Evolutionary conservation across 1,140 invertebrate species (phyloP).

Genomic region (Acromyrmex charruanus): DNA sequence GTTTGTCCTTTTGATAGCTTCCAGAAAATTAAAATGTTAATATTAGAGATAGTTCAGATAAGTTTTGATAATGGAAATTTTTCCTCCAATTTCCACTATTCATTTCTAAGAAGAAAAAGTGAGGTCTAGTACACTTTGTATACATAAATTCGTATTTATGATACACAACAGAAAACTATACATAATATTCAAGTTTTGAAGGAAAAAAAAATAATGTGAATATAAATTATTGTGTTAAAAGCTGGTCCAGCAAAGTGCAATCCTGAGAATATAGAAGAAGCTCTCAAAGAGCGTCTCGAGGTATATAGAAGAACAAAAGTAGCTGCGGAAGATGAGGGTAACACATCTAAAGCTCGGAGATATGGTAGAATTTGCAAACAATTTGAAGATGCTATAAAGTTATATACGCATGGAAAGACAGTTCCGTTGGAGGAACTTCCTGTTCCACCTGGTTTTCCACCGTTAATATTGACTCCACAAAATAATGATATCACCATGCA

Average conservation of each 20-base stretch:
- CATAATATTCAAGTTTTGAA: not conserved
- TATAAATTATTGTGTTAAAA: slow-evolving; percentile 1
- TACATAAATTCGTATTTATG: not conserved
- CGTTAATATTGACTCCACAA: slow-evolving; percentile 78
- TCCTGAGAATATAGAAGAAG: slow-evolving; percentile 90
- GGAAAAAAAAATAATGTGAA: not conserved
- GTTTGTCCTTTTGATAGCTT: too few relatives aligned
- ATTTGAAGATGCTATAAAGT: slow-evolving; percentile 95
- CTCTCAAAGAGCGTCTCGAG: slow-evolving; percentile 93
- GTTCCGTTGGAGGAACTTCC: slow-evolving; percentile 95
- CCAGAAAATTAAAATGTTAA: too few relatives aligned
- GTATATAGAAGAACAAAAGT: slow-evolving; percentile 92
- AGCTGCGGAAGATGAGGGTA: slow-evolving; percentile 92
- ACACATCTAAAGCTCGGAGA: slow-evolving; percentile 94
- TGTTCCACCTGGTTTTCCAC: slow-evolving; percentile 93
- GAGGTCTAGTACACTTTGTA: too few relatives aligned
- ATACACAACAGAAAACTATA: not conserved
- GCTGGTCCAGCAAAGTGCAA: slow-evolving; percentile 18
- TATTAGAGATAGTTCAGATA: too few relatives aligned
- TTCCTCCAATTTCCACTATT: too few relatives aligned
- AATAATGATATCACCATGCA: slow-evolving; percentile 16
- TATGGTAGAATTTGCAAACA: slow-evolving; percentile 97
- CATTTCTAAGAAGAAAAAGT: too few relatives aligned
- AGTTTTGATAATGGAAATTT: too few relatives aligned
- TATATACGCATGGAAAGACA: slow-evolving; percentile 91